These are phyloP conservation scores for Cyclura pinguis DNA, from an alignment of 2,797 vertebrate species.

Conservation along the genomic window DNA sequence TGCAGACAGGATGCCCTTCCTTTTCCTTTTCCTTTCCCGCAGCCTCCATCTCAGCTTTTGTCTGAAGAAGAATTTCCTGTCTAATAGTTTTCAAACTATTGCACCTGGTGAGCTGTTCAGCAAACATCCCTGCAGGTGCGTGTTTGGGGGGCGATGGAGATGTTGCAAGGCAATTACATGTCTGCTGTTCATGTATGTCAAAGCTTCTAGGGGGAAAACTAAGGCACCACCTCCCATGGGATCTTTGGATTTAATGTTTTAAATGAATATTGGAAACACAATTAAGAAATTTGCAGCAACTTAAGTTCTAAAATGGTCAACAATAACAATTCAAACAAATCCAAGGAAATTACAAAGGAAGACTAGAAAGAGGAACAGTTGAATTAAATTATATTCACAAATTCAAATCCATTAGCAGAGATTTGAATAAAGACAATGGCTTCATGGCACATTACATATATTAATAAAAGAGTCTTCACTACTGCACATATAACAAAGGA, in stretches of 20 bases:
- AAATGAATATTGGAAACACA: too few relatives aligned
- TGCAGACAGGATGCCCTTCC: conserved; percentile 78
- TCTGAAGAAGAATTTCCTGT: conserved; percentile 51
- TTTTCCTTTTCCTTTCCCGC: conserved; percentile 76
- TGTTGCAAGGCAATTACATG: background rate
- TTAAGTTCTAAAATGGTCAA: too few relatives aligned
- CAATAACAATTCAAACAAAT: too few relatives aligned
- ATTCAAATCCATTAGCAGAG: too few relatives aligned
- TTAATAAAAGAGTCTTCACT: too few relatives aligned
- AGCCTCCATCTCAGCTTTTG: conserved; percentile 50
- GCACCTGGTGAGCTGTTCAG: conserved; percentile 17
- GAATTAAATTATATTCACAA: too few relatives aligned
- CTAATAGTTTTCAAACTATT: background rate
- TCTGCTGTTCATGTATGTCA: background rate
- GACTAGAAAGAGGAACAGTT: background rate
- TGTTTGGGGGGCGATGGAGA: background rate
- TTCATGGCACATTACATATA: too few relatives aligned
- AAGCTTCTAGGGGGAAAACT: background rate
- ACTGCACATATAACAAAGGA: too few relatives aligned
- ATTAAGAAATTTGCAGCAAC: too few relatives aligned
- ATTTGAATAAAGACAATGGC: too few relatives aligned
- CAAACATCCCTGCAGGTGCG: background rate
- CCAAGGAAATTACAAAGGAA: background rate
- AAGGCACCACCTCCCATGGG: too few relatives aligned
- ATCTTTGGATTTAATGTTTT: too few relatives aligned